Evolutionary conservation across 2,797 vertebrate genomes (phyloP), one percentile per base, ranked within the genome.

Genomic region (Tragopan temminckii): DNA sequence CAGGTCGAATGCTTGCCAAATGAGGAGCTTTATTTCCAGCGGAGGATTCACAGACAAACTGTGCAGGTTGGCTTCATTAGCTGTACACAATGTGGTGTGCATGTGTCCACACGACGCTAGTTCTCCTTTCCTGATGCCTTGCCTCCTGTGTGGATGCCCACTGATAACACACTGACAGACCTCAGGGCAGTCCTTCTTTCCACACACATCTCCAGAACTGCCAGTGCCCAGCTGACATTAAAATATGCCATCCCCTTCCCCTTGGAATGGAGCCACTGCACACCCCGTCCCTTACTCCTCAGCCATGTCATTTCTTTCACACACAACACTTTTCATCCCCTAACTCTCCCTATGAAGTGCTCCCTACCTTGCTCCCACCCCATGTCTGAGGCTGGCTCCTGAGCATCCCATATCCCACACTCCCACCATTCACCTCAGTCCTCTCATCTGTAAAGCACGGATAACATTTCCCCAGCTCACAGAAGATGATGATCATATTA

Each of bases 151-250:
- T 35, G 29, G 23, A 11, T 20, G 58, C 19, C 46, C 3, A 1
- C 0, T 57, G 43, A 75, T 90, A 78, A n/a, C 27, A 36, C 0
- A 5, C 19, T 5, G 33, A 19, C 35, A 59, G 42, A 63, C 1
- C 0, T 24, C 14, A 24, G 27, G 42, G 7, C 7, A 50, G 35
- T n/a, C 40, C 35, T 9, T 6, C 8, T 42, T 74, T 85, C 57
- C 53, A 5, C 13, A 24, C 1, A 0, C 0, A 0, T 61, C 53
- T 80, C 45, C 42, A 38, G 40, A 75, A 63, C 19, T 1, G 1
- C 5, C 35, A 66, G 29, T 4, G 7, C 3, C 9, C 59, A 72
- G 43, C 8, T 17, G 43, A 13, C 12, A 12, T 21, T 27, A 88
- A 88, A 59, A 53, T 16, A 48, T 45, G 31, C 33, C 11, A 25